Base-by-base conservation (phyloP, 2,113 vertebrate species). In the Hypanus sabinus region DNA sequence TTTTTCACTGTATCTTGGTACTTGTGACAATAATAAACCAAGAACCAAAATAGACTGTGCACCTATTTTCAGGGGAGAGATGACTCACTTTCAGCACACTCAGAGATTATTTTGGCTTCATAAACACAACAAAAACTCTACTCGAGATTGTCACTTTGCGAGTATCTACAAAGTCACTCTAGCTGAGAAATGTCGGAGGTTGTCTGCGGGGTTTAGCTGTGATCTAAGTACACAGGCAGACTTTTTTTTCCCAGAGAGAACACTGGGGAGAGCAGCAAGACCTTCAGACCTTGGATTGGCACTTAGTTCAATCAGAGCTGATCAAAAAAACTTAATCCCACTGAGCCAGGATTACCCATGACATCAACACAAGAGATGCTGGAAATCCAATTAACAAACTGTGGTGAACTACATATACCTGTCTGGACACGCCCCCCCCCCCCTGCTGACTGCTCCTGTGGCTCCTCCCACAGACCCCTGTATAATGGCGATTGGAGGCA, bases 21-120 rank as follows among this genome's bases (percentile, higher is more conserved):
- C 46, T 3, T 46, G 46, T 46, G 46, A 46, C 46, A 46, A 46
- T 3, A 46, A 46, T 46, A 46, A 46, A 46, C 46, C 46, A 46
- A 46, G 46, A 46, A 46, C 46, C 46, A 90, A 68, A n/a, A 90
- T 20, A 90, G 30, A n/a, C 20, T 5, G 81, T 6, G 55, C 24
- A 87, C 24, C 27, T 65, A 90, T 90, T 90, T 88, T 68, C 60
- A 90, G 85, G 16, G 16, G n/a, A 33, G 85, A 20, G 60, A 36
- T 90, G 85, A 90, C 30, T 90, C 85, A 90, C 9, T 90, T 65
- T 90, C 33, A 36, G 14, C 60, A 65, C 1, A 60, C 55, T 22
- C 30, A 20, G 60, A 90, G 85, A 33, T 73, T 90, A 90, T 90
- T 68, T 68, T 90, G 62, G 85, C 27, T 88, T 60, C 27, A n/a